Percentiles rank a stretch among this genome's conserved stretches.
These are phyloP conservation scores for Zaprionus capensis DNA, from an alignment of 1,140 invertebrate genomes.

Conservation along the genomic window DNA sequence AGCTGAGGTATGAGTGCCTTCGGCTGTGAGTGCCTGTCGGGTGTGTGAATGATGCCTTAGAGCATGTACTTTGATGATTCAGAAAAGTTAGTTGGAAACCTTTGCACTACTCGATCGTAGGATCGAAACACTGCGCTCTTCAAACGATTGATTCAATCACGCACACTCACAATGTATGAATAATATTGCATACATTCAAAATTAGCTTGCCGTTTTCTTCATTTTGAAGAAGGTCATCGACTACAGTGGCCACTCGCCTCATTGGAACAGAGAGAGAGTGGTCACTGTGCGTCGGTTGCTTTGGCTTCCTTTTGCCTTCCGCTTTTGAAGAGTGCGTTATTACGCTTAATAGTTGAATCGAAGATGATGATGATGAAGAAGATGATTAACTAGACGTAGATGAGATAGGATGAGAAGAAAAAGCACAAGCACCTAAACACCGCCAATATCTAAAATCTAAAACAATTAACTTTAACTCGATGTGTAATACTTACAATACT, in stretches of 20 bases:
- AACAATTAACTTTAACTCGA: conserved; percentile 25
- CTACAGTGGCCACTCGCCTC: not conserved
- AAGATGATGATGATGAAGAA: not conserved
- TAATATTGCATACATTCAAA: not conserved
- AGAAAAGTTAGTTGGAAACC: not conserved
- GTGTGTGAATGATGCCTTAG: not conserved
- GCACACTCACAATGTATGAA: not conserved
- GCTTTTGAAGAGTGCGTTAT: conserved; percentile 41
- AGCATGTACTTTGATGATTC: not conserved
- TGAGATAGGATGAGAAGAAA: not conserved
- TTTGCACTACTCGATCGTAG: not conserved
- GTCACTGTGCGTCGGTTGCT: not conserved
- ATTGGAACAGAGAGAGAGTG: not conserved
- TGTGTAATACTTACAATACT: not conserved
- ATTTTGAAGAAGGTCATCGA: not conserved
- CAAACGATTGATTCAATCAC: conserved; percentile 18
- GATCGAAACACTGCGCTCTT: conserved; percentile 25
- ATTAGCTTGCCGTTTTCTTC: not conserved
- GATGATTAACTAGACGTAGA: conserved; percentile 1
- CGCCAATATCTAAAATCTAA: conserved; percentile 37
- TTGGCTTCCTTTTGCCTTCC: conserved; percentile 44
- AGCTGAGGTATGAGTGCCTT: not conserved
- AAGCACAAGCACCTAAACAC: conserved; percentile 38
- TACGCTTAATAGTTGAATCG: conserved; percentile 43
- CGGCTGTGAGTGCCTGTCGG: not conserved